Evolutionary conservation across 2,797 vertebrate species (phyloP).

Genomic region (Trichosurus vulpecula): DNA sequence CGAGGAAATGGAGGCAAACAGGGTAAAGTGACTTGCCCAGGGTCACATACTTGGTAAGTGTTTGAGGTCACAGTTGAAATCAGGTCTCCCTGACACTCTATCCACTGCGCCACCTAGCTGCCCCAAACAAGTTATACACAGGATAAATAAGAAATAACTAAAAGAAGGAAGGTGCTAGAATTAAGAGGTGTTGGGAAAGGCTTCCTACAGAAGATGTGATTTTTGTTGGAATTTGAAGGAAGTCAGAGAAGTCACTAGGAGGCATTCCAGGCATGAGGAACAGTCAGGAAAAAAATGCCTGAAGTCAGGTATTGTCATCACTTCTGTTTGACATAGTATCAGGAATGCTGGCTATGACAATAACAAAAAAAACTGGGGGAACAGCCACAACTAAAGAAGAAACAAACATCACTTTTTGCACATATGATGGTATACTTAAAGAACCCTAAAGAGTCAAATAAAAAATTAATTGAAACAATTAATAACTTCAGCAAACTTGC

Average conservation of each 20-base stretch:
- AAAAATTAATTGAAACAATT: background rate
- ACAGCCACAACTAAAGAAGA: background rate
- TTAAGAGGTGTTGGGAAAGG: background rate
- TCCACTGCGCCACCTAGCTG: background rate
- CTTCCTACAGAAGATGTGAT: background rate
- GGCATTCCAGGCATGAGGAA: background rate
- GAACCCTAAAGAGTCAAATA: background rate
- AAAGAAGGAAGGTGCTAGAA: background rate
- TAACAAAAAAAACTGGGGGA: background rate
- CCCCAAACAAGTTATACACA: background rate
- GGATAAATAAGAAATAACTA: background rate
- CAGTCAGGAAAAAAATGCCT: background rate
- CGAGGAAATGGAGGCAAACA: background rate
- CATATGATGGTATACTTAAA: background rate
- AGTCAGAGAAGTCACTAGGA: background rate
- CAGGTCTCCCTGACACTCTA: background rate
- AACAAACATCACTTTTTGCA: background rate
- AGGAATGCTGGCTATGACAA: background rate
- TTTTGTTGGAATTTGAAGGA: background rate
- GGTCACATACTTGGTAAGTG: background rate
- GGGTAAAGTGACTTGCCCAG: background rate
- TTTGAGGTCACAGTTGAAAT: background rate
- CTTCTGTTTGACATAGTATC: background rate
- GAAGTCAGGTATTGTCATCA: background rate
- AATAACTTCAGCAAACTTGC: background rate